Percentiles rank a stretch among this genome's conserved stretches.
Evolutionary conservation across 2,113 vertebrate species (phyloP).

Genomic region (Ondatra zibethicus): DNA sequence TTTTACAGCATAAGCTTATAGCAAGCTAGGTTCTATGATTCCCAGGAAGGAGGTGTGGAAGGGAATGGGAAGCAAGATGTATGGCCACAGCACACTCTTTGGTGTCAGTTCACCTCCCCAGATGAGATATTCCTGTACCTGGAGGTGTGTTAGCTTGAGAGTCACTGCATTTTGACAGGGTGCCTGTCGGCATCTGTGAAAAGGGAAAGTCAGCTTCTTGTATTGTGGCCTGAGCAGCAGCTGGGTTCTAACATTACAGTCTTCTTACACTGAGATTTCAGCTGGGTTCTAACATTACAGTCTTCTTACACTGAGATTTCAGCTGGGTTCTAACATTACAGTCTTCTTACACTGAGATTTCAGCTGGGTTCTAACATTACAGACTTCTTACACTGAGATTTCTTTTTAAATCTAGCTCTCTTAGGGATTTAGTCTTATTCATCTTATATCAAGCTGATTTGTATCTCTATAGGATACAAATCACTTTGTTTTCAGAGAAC

Average conservation of each 20-base stretch:
- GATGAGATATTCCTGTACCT: neutral
- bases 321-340: neutral
- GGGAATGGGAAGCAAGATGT: neutral
- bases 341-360: neutral
- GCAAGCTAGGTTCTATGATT: neutral
- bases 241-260: neutral
- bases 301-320: neutral
- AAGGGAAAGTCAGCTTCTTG: neutral
- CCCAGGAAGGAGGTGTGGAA: neutral
- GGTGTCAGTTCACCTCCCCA: neutral
- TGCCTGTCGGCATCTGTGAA: neutral
- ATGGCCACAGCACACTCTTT: neutral
- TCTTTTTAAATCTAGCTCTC: slow-evolving; percentile 45
- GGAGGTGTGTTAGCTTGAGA: neutral
- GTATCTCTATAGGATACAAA: neutral
- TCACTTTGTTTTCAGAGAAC: neutral
- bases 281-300: neutral
- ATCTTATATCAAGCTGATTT: slow-evolving; percentile 7
- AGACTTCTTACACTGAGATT: neutral
- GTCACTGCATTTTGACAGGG: neutral
- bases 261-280: neutral
- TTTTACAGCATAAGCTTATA: neutral
- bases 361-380: neutral
- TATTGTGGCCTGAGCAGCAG: neutral
- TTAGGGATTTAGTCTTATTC: slow-evolving; percentile 44